Percentiles rank a stretch among this genome's conserved stretches.
Evolutionary conservation across 2,113 vertebrate genomes (phyloP).

Genomic region (Leucopsar rothschildi): DNA sequence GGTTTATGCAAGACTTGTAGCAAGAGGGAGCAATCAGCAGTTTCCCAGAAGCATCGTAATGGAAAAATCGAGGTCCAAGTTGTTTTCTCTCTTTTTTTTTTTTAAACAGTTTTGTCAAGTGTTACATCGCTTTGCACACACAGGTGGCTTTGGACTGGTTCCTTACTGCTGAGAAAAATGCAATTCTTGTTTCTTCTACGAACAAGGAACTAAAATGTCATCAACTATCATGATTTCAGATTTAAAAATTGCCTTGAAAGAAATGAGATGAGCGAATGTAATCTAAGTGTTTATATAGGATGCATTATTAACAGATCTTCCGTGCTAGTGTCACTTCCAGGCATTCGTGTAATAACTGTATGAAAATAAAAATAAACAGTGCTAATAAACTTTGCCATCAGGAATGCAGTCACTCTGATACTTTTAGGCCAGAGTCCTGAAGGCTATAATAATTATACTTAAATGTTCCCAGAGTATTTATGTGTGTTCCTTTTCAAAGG

Average conservation of each 20-base stretch:
- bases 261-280: neutral
- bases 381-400: neutral
- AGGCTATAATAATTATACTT: slow-evolving; percentile 41
- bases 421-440: neutral
- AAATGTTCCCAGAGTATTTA: slow-evolving; percentile 36
- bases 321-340: neutral
- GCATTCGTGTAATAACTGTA: neutral
- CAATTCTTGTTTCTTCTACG: neutral
- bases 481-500: neutral
- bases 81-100: neutral
- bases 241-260: neutral
- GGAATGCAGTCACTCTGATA: neutral
- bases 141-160: neutral
- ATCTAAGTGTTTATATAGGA: neutral
- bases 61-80: neutral
- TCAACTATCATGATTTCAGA: neutral
- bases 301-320: neutral
- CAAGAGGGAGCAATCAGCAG: neutral
- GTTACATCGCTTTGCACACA: neutral
- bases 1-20: neutral
- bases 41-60: neutral
- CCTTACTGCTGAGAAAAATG: neutral
- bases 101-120: neutral
- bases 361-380: slow-evolving; percentile 14
- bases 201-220: neutral